A percentile compares a stretch with the other conserved stretches of the same genome.
phyloP scores from a whole-genome alignment of 2,888 invertebrate species.

The Diloba caeruleocephala region DNA sequence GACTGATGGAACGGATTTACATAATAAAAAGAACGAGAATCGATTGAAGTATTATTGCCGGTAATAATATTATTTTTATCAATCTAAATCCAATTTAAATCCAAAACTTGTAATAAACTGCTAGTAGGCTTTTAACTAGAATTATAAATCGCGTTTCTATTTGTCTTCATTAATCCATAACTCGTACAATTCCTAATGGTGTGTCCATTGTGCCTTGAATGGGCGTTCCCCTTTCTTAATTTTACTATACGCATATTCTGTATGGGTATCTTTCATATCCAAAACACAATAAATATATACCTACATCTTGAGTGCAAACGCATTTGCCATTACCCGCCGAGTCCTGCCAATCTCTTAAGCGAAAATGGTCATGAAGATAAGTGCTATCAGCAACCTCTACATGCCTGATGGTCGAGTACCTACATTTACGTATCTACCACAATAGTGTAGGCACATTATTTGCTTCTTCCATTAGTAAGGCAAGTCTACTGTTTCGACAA shows the following conservation, averaged over 20 bases:
- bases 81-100: too few relatives aligned
- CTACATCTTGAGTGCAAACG: slow-evolving; percentile 14
- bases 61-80: too few relatives aligned
- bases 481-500: slow-evolving; percentile 61
- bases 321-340: slow-evolving; percentile 24
- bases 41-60: too few relatives aligned
- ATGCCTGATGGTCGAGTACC: slow-evolving; percentile 17
- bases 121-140: too few relatives aligned
- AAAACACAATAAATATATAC: slow-evolving; percentile 5
- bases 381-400: slow-evolving; percentile 33
- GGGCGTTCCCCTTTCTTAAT: too few relatives aligned
- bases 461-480: slow-evolving; percentile 66
- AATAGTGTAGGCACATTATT: slow-evolving; percentile 56
- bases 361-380: slow-evolving; percentile 40
- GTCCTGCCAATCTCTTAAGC: slow-evolving; percentile 27
- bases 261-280: background rate
- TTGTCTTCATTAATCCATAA: too few relatives aligned
- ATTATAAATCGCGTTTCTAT: too few relatives aligned
- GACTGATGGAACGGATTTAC: too few relatives aligned
- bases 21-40: too few relatives aligned
- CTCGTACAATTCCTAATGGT: too few relatives aligned
- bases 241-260: background rate
- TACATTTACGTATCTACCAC: slow-evolving; percentile 10
- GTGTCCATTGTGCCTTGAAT: too few relatives aligned
- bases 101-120: too few relatives aligned